Conservation (phyloP, 2,888 invertebrate species). For the Volucella inflata region DNA sequence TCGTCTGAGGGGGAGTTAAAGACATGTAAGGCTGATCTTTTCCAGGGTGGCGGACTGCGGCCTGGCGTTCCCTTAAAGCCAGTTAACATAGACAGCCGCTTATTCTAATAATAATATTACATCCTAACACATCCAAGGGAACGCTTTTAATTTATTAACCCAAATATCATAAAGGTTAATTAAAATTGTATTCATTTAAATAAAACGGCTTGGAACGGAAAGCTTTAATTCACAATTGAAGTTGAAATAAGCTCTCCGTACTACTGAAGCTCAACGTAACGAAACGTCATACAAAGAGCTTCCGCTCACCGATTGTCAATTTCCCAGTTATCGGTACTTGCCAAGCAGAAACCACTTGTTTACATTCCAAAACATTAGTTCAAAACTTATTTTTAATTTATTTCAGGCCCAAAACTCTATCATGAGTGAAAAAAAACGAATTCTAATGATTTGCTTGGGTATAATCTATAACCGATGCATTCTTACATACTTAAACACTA, state of each 20-base stretch:
- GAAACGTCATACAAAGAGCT: background rate
- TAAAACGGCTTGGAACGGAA: too few relatives aligned
- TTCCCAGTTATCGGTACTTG: background rate
- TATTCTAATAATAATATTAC: too few relatives aligned
- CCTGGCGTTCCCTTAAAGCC: too few relatives aligned
- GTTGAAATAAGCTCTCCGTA: background rate
- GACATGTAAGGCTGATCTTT: too few relatives aligned
- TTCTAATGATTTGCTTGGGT: conserved; percentile 47
- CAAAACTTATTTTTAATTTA: background rate
- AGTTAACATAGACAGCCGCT: too few relatives aligned
- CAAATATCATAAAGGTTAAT: too few relatives aligned
- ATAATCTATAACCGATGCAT: background rate
- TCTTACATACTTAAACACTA: background rate
- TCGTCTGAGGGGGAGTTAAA: too few relatives aligned
- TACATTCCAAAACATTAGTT: background rate
- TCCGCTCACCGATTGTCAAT: background rate
- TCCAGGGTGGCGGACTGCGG: too few relatives aligned
- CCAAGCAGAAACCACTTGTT: conserved; percentile 11
- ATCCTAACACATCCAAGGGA: too few relatives aligned
- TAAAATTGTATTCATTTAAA: too few relatives aligned
- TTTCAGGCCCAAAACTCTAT: background rate
- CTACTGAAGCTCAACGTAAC: background rate
- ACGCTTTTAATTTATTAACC: too few relatives aligned
- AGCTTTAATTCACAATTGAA: conserved; percentile 4
- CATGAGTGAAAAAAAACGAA: conserved; percentile 39